A percentile compares a stretch with the other conserved stretches of the same genome.
phyloP scores from a whole-genome alignment of 2,113 vertebrate genomes.

The Toxotes jaculatrix region DNA sequence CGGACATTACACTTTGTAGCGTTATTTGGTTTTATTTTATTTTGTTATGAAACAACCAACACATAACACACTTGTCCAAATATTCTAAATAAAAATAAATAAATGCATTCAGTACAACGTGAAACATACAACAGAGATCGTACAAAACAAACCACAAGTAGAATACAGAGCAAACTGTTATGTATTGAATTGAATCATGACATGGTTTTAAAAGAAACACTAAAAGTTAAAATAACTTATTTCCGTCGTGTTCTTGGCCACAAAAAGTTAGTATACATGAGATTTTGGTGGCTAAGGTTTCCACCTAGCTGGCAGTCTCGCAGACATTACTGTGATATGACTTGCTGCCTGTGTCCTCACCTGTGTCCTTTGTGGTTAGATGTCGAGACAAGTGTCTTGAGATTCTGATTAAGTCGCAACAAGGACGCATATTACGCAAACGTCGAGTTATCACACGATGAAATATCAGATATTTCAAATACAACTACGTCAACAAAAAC shows the following conservation, averaged over 20 bases:
- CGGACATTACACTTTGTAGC: not conserved
- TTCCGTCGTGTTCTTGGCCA: not conserved
- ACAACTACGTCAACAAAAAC: constrained; percentile 6
- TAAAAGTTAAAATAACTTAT: too few species aligned
- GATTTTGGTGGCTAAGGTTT: not conserved
- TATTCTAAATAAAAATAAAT: not conserved
- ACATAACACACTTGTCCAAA: not conserved
- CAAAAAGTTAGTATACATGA: not conserved
- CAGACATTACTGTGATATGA: not conserved
- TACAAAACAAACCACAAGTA: not conserved
- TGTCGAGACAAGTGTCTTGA: too few species aligned
- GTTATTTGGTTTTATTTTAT: not conserved
- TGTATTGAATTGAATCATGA: too few species aligned
- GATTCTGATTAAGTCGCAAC: not conserved
- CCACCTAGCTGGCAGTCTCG: not conserved
- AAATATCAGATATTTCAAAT: not conserved
- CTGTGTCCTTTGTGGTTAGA: not conserved
- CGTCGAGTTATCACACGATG: not conserved
- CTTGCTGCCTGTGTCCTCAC: not conserved
- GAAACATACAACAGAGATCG: not conserved
- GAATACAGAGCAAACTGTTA: not conserved
- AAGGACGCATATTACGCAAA: not conserved
- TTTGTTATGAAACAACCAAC: not conserved
- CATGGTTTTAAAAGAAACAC: too few species aligned
- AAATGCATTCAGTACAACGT: not conserved